A percentile compares a stretch with the other conserved stretches of the same genome.
Conservation (phyloP, 2,113 vertebrate genomes). For the Halichoerus grypus region DNA sequence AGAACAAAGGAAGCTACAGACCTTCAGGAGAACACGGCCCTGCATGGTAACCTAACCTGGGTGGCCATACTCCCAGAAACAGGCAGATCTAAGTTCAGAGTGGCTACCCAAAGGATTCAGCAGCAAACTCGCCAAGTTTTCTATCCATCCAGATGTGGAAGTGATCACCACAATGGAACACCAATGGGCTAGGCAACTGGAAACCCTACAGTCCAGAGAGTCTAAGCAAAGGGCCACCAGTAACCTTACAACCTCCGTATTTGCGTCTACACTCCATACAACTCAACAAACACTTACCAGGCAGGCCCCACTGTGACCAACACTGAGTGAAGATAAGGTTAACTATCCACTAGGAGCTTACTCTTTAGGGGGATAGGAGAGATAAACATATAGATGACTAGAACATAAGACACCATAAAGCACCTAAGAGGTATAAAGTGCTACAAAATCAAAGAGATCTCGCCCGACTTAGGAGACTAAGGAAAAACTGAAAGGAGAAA, state of each 20-base stretch:
- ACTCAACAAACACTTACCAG: neutral
- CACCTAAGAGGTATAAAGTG: neutral
- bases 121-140: neutral
- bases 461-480: neutral
- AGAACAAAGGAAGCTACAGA: neutral
- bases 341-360: neutral
- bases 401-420: neutral
- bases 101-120: neutral
- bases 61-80: neutral
- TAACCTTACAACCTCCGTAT: neutral
- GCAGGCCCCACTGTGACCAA: neutral
- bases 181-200: neutral
- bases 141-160: neutral
- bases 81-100: neutral
- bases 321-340: neutral
- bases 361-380: neutral
- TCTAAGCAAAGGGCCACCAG: neutral
- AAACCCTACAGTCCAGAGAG: neutral
- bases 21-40: neutral
- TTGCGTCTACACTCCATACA: neutral
- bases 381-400: neutral
- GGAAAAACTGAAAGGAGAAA: slow-evolving; percentile 43
- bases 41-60: neutral
- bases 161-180: neutral
- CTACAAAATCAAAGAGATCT: neutral